phyloP scores from a whole-genome alignment of 2,797 vertebrate genomes.

The Decapterus maruadsi region DNA sequence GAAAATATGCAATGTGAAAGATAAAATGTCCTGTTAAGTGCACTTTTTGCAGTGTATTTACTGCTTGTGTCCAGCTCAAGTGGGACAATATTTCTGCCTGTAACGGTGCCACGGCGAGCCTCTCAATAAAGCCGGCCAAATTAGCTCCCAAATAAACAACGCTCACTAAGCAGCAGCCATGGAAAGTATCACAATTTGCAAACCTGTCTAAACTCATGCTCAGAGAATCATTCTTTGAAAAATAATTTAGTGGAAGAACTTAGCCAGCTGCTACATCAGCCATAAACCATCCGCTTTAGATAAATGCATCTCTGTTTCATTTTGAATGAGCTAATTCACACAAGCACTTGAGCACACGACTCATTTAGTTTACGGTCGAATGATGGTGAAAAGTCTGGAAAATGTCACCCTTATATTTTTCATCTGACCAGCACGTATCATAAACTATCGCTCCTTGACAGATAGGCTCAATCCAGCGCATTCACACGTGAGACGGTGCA shows the following conservation, averaged over 20 bases:
- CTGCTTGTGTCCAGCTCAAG: slow-evolving; percentile 57
- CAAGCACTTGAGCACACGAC: slow-evolving; percentile 71
- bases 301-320: slow-evolving; percentile 86
- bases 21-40: slow-evolving; percentile 41
- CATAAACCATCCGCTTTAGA: slow-evolving; percentile 77
- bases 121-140: slow-evolving; percentile 76
- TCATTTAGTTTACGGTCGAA: slow-evolving; percentile 77
- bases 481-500: slow-evolving; percentile 44
- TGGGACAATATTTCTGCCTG: slow-evolving; percentile 73
- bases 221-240: slow-evolving; percentile 78
- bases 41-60: slow-evolving; percentile 62
- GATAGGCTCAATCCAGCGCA: slow-evolving; percentile 62
- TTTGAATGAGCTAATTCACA: slow-evolving; percentile 87
- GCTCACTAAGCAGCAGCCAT: slow-evolving; percentile 70
- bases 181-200: slow-evolving; percentile 81
- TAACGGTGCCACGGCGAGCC: slow-evolving; percentile 55
- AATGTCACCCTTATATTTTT: slow-evolving; percentile 81
- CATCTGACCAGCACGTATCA: slow-evolving; percentile 77
- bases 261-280: slow-evolving; percentile 81
- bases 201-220: slow-evolving; percentile 77
- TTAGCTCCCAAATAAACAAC: slow-evolving; percentile 80
- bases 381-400: slow-evolving; percentile 82
- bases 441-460: slow-evolving; percentile 72
- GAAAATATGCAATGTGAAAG: slow-evolving; percentile 4
- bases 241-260: slow-evolving; percentile 84